Evolutionary conservation across 2,113 vertebrate genomes (phyloP).

Genomic region (Neolamprologus cancellatus): DNA sequence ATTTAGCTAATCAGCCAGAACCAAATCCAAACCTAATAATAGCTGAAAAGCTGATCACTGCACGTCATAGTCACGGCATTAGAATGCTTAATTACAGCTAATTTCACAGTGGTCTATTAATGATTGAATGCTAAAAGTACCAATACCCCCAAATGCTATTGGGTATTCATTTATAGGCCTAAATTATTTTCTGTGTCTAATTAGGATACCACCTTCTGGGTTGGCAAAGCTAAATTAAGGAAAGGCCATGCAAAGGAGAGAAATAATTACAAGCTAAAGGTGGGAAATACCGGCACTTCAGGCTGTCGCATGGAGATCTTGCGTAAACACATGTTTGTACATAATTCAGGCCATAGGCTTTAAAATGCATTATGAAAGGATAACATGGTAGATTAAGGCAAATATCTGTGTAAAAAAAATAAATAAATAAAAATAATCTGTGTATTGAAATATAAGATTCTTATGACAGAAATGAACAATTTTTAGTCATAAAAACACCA

Average conservation of each 20-base stretch:
- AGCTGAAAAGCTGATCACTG: neutral
- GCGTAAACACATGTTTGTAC: neutral
- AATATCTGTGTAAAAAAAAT: neutral
- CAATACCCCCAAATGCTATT: conserved; percentile 4
- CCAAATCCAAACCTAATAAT: neutral
- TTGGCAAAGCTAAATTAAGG: neutral
- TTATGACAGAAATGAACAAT: neutral
- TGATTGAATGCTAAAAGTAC: neutral
- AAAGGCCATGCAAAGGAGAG: neutral
- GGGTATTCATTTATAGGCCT: neutral
- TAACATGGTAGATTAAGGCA: neutral
- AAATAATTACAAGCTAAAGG: conserved; percentile 8
- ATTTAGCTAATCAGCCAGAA: neutral
- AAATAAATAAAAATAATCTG: rapidly evolving
- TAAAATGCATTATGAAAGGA: neutral
- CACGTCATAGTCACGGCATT: neutral
- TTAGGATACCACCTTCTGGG: conserved; percentile 32
- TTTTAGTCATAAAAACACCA: neutral
- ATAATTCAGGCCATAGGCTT: neutral
- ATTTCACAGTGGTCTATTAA: conserved; percentile 31
- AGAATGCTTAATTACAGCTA: neutral
- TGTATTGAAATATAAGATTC: neutral
- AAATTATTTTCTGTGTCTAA: conserved; percentile 28
- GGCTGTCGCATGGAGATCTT: neutral
- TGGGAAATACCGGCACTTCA: neutral